A percentile compares a stretch with the other conserved stretches of the same genome.
Evolutionary conservation across 1,140 invertebrate genomes (phyloP).

Genomic region (Pseudomyrmex dendroicus): DNA sequence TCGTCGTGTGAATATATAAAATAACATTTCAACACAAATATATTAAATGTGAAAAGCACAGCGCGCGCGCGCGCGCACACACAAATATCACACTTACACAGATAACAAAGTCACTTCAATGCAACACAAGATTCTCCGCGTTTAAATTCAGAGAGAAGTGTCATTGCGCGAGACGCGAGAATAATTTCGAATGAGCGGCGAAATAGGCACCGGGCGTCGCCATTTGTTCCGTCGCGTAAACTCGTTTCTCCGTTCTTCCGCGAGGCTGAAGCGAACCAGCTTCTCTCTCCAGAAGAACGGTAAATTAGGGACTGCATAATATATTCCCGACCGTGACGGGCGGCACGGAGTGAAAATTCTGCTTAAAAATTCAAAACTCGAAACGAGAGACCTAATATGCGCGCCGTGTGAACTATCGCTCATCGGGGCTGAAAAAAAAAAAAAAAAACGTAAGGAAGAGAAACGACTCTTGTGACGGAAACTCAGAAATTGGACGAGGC

Average conservation of each 20-base stretch:
- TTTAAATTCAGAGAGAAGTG: constrained; percentile 1
- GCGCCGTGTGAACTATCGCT: constrained; percentile 57
- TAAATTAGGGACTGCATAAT: constrained; percentile 63
- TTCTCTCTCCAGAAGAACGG: constrained; percentile 26
- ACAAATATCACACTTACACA: not conserved
- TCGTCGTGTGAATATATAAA: not conserved
- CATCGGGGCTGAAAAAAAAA: constrained; percentile 28
- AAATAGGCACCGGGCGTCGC: constrained; percentile 25
- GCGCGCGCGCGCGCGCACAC: no score
- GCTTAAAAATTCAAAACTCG: constrained; percentile 65
- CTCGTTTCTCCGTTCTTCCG: constrained; percentile 18
- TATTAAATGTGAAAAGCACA: not conserved
- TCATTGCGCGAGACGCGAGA: not conserved
- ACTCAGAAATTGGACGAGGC: constrained; percentile 67
- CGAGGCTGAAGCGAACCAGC: constrained; percentile 44
- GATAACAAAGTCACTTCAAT: not conserved
- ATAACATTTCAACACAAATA: no score
- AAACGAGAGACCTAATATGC: constrained; percentile 61
- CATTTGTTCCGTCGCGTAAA: constrained; percentile 56
- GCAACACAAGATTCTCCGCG: not conserved
- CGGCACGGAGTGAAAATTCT: constrained; percentile 60
- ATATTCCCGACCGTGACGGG: constrained; percentile 53
- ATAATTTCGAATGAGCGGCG: constrained; percentile 16
- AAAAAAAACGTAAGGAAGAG: constrained; percentile 38
- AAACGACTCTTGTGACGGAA: constrained; percentile 49